Conservation (phyloP, 2,797 vertebrate species). For the Anguilla obscura region DNA sequence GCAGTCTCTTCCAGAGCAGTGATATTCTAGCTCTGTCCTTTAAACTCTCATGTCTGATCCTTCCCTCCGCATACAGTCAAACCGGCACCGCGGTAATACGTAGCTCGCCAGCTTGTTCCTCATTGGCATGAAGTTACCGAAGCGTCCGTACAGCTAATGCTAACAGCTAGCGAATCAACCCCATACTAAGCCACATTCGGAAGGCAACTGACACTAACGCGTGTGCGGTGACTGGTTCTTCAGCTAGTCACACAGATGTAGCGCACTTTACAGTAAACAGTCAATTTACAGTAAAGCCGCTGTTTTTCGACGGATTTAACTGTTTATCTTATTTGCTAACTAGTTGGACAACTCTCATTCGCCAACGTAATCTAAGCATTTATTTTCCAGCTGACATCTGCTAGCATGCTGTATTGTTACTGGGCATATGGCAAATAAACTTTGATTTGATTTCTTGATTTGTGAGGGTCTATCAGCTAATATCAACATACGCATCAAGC, state of each 20-base stretch:
- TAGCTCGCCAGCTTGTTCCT: conserved; percentile 2
- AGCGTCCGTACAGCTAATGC: neutral
- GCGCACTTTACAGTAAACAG: too few relatives aligned
- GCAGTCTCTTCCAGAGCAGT: conserved; percentile 50
- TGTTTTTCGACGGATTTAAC: too few relatives aligned
- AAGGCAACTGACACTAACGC: neutral
- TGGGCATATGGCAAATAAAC: neutral
- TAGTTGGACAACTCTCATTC: too few relatives aligned
- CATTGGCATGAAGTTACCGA: conserved; percentile 5
- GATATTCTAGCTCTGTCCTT: conserved; percentile 43
- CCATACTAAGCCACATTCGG: neutral
- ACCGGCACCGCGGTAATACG: conserved; percentile 21
- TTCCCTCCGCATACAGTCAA: conserved; percentile 62
- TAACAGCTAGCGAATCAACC: neutral
- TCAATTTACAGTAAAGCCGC: too few relatives aligned
- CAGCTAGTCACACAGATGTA: neutral
- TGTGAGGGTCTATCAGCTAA: neutral
- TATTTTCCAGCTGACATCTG: too few relatives aligned
- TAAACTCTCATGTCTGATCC: conserved; percentile 52
- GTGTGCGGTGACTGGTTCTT: neutral
- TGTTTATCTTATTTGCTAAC: too few relatives aligned
- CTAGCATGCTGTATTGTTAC: neutral
- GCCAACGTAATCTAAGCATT: too few relatives aligned
- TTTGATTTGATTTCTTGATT: neutral
- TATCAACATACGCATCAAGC: neutral